Evolutionary conservation across 2,888 invertebrate genomes (phyloP).

Genomic region (Eilema sororculum): DNA sequence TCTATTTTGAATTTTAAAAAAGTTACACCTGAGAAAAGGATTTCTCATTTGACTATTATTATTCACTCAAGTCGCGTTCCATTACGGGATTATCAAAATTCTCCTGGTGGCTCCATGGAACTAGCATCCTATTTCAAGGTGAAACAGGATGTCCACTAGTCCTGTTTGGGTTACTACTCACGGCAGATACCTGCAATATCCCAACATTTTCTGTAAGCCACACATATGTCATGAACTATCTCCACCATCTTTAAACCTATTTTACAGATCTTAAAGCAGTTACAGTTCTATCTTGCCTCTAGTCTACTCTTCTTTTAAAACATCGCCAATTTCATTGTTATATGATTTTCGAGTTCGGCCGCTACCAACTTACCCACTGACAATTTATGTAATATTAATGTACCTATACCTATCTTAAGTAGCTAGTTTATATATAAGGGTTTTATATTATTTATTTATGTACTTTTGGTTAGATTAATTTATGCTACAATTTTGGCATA

Average conservation of each 20-base stretch:
- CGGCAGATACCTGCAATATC: too few species aligned
- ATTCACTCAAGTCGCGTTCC: too few species aligned
- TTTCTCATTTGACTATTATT: background rate
- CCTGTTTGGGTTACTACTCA: too few species aligned
- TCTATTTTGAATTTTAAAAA: background rate
- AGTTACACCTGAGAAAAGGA: background rate
- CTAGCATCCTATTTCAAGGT: too few species aligned
- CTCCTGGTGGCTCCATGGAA: too few species aligned
- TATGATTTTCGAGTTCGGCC: background rate
- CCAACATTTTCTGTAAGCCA: too few species aligned
- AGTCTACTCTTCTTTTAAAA: background rate
- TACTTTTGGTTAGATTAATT: too few species aligned
- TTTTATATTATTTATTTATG: background rate
- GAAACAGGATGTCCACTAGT: too few species aligned
- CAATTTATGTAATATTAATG: background rate
- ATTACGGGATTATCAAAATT: too few species aligned
- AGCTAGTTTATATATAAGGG: background rate
- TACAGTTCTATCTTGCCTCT: background rate
- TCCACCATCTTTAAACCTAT: background rate
- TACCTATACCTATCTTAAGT: background rate
- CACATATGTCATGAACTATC: background rate
- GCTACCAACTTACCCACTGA: background rate
- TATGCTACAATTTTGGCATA: too few species aligned
- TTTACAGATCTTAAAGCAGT: too few species aligned
- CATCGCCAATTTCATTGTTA: background rate